Conservation (phyloP, 2,888 invertebrate genomes). For the Eilema griseolum region DNA sequence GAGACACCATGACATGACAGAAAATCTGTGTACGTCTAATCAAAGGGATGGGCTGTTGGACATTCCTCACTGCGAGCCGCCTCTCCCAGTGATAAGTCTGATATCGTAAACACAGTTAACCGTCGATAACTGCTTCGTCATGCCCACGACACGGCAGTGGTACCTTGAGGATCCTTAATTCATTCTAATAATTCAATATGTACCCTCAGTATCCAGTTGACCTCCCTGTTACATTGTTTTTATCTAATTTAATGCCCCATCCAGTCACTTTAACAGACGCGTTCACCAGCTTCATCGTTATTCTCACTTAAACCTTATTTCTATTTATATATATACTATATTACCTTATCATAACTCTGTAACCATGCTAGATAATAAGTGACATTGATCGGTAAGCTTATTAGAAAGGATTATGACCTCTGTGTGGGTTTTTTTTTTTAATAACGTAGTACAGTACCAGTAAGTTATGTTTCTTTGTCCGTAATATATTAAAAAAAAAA, state of each 20-base stretch:
- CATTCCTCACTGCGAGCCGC: neutral
- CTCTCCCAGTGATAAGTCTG: no score
- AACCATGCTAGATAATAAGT: slow-evolving; percentile 21
- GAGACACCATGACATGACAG: no score
- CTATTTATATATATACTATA: slow-evolving; percentile 3
- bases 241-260: neutral
- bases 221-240: neutral
- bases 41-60: neutral
- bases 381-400: slow-evolving; percentile 40
- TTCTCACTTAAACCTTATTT: neutral
- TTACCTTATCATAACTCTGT: neutral
- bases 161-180: neutral
- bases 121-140: no score
- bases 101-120: no score
- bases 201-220: neutral
- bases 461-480: slow-evolving; percentile 29
- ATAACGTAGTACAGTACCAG: neutral
- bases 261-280: neutral
- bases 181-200: neutral
- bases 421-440: slow-evolving; percentile 21
- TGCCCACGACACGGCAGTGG: no score
- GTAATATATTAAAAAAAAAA: neutral
- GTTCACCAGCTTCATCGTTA: neutral
- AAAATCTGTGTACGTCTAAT: no score
- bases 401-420: slow-evolving; percentile 49